phyloP scores from a whole-genome alignment of 2,888 invertebrate species.

The Leptodirus hochenwartii region DNA sequence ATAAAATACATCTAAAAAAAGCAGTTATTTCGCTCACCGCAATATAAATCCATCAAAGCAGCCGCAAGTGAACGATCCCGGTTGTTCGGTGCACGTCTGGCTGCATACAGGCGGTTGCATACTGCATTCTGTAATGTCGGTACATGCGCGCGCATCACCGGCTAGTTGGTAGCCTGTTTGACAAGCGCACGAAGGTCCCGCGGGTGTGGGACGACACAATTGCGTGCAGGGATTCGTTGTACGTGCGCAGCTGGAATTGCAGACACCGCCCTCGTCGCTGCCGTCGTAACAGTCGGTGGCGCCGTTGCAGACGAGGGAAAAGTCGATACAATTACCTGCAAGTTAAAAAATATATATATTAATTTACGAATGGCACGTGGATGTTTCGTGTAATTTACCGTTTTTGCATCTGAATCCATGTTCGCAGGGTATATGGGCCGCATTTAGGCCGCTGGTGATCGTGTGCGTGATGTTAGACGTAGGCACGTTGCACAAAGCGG shows the following conservation, averaged over 20 bases:
- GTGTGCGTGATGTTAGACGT: slow-evolving; percentile 5
- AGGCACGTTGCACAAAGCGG: slow-evolving; percentile 18
- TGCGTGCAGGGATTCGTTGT: slow-evolving; percentile 32
- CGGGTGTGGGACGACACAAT: slow-evolving; percentile 42
- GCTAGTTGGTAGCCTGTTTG: slow-evolving; percentile 35
- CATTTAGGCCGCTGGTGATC: slow-evolving; percentile 4
- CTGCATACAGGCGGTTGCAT: slow-evolving; percentile 36
- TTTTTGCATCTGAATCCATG: slow-evolving; percentile 32
- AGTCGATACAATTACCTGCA: slow-evolving; percentile 38
- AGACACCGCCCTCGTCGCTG: slow-evolving; percentile 49
- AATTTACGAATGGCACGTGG: too few species aligned
- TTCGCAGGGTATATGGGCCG: slow-evolving; percentile 19
- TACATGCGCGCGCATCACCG: slow-evolving; percentile 36
- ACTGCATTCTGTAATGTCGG: slow-evolving; percentile 55
- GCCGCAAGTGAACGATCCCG: slow-evolving; percentile 37
- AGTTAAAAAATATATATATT: too few species aligned
- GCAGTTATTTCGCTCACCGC: slow-evolving; percentile 27
- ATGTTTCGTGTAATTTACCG: too few species aligned
- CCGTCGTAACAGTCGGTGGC: slow-evolving; percentile 42
- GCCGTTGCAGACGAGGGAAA: slow-evolving; percentile 43
- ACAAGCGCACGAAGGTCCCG: slow-evolving; percentile 48
- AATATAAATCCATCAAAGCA: slow-evolving; percentile 40
- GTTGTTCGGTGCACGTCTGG: slow-evolving; percentile 40
- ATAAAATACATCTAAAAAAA: too few species aligned
- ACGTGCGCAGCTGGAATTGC: slow-evolving; percentile 31